Conservation (phyloP, 2,888 invertebrate genomes). For the Macaria notata region DNA sequence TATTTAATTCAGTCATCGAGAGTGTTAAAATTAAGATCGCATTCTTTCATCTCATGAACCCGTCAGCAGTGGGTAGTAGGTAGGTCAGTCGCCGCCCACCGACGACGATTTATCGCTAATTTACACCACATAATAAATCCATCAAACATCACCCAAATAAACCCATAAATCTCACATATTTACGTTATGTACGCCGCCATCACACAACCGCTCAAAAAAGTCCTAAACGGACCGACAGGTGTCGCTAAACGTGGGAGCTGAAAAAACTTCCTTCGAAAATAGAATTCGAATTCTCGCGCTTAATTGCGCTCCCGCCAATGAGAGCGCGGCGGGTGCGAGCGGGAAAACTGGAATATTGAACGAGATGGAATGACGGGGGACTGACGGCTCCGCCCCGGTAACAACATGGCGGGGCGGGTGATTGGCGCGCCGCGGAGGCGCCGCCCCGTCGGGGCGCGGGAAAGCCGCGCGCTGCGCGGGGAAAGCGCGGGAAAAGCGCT, state of each 20-base stretch:
- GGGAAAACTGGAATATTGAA: slow-evolving; percentile 52
- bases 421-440: slow-evolving; percentile 79
- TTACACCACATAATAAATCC: slow-evolving; percentile 72
- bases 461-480: neutral
- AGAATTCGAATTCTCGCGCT: slow-evolving; percentile 80
- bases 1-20: neutral
- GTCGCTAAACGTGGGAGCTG: slow-evolving; percentile 67
- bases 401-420: slow-evolving; percentile 85
- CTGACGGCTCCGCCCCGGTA: slow-evolving; percentile 79
- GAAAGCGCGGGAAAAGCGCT: slow-evolving; percentile 62
- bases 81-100: slow-evolving; percentile 56
- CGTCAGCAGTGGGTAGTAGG: slow-evolving; percentile 39
- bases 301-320: slow-evolving; percentile 79
- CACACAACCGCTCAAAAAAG: slow-evolving; percentile 29
- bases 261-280: slow-evolving; percentile 80
- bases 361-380: slow-evolving; percentile 53
- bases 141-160: slow-evolving; percentile 65
- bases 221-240: slow-evolving; percentile 47
- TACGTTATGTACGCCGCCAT: slow-evolving; percentile 68
- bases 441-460: slow-evolving; percentile 46
- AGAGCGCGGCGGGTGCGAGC: slow-evolving; percentile 62
- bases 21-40: slow-evolving; percentile 11
- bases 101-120: slow-evolving; percentile 59
- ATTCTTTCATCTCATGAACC: slow-evolving; percentile 38
- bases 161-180: slow-evolving; percentile 68